Evolutionary conservation across 2,113 vertebrate species (phyloP).

Genomic region (Xenotilapia flavipinnis): DNA sequence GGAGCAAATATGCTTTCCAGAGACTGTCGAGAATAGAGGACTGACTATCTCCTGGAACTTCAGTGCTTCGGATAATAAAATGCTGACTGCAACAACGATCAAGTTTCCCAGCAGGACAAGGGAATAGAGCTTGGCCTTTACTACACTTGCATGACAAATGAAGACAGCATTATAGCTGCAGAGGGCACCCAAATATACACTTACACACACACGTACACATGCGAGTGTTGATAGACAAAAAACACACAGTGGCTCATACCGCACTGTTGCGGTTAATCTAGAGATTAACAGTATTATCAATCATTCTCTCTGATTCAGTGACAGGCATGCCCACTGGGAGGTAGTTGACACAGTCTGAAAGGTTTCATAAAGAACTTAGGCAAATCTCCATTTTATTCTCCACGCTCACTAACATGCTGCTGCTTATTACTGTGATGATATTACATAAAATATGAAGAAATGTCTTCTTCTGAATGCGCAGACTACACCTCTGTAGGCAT

Average conservation of each 20-base stretch:
- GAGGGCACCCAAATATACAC: background rate
- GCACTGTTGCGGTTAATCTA: constrained; percentile 19
- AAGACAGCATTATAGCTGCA: background rate
- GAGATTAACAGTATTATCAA: constrained; percentile 51
- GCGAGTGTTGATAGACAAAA: constrained; percentile 38
- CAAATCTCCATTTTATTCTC: background rate
- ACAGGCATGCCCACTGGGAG: constrained; percentile 21
- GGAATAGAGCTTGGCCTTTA: background rate
- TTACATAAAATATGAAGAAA: background rate
- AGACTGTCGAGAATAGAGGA: background rate
- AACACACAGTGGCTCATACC: constrained; percentile 11
- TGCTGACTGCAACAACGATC: background rate
- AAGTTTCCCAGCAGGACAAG: background rate
- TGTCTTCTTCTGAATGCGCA: background rate
- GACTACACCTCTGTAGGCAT: background rate
- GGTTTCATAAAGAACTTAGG: background rate
- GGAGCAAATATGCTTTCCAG: background rate
- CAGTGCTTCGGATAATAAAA: background rate
- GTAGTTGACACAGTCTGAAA: constrained; percentile 31
- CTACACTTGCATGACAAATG: background rate
- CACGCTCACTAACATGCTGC: background rate
- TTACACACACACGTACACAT: background rate
- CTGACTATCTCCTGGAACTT: background rate
- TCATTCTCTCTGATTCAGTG: constrained; percentile 34
- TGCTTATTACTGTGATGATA: background rate